Percentiles rank a stretch among this genome's conserved stretches.
These are phyloP conservation scores for Spodoptera frugiperda DNA, from an alignment of 1,140 invertebrate species.

Conservation along the genomic window DNA sequence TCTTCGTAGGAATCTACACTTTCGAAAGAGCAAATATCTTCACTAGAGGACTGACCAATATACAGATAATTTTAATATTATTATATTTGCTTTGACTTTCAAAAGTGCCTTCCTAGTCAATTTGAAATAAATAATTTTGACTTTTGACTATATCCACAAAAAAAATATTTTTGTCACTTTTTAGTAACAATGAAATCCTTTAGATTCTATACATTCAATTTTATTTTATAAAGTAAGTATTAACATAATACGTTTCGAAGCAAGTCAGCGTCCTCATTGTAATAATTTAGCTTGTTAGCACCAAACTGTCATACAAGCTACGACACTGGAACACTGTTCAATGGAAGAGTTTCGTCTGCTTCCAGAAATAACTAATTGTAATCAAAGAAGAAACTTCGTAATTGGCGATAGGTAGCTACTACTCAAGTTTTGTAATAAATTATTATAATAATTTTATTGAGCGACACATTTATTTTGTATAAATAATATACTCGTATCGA, in stretches of 20 bases:
- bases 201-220: too few relatives aligned
- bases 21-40: too few relatives aligned
- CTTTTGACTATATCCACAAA: too few relatives aligned
- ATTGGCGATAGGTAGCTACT: constrained; percentile 12
- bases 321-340: background rate
- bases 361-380: constrained; percentile 9
- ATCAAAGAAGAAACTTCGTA: constrained; percentile 23
- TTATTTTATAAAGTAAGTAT: background rate
- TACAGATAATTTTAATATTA: too few relatives aligned
- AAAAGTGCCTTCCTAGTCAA: too few relatives aligned
- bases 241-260: background rate
- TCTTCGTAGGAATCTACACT: too few relatives aligned
- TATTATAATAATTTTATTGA: constrained; percentile 16
- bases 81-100: too few relatives aligned
- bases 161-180: too few relatives aligned
- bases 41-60: too few relatives aligned
- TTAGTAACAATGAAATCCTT: too few relatives aligned
- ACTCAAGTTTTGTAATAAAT: constrained; percentile 16
- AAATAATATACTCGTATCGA: background rate
- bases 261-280: background rate
- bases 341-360: constrained; percentile 1
- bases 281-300: background rate
- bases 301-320: background rate
- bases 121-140: too few relatives aligned
- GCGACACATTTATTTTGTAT: background rate